Conservation (phyloP, 2,888 invertebrate genomes). For the Drosophila anceps region DNA sequence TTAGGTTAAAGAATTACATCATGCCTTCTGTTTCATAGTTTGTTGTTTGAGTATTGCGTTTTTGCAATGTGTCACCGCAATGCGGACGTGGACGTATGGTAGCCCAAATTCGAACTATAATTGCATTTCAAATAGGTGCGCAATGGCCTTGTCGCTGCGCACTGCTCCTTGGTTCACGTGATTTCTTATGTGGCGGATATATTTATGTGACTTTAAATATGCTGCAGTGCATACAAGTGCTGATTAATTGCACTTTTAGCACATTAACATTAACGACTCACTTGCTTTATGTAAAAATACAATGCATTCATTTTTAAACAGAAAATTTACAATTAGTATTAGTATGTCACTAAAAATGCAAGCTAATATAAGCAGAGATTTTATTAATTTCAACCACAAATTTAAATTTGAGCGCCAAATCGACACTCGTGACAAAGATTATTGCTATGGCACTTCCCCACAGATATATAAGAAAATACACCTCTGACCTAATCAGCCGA, state of each 20-base stretch:
- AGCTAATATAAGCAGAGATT: background rate
- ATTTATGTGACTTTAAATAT: conserved; percentile 53
- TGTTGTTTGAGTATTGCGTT: conserved; percentile 36
- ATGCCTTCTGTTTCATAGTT: conserved; percentile 32
- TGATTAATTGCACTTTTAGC: conserved; percentile 32
- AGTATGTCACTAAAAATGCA: background rate
- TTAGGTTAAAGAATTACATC: conserved; percentile 30
- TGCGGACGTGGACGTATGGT: conserved; percentile 64
- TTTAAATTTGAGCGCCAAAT: background rate
- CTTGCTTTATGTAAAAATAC: background rate
- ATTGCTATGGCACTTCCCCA: conserved; percentile 28
- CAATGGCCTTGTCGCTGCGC: conserved; percentile 58
- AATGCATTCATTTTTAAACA: background rate
- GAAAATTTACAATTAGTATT: background rate
- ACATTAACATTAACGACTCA: conserved; percentile 25
- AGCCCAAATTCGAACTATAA: conserved; percentile 57
- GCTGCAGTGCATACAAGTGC: conserved; percentile 32
- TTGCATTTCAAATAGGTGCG: conserved; percentile 71
- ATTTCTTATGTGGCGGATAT: conserved; percentile 53
- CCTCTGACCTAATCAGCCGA: background rate
- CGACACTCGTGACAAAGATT: background rate
- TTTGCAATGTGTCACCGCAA: conserved; percentile 62
- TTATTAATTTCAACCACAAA: background rate
- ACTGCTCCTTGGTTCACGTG: conserved; percentile 65
- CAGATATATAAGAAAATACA: background rate